These are phyloP conservation scores for Julus scandinavius DNA, from an alignment of 2,888 invertebrate species.

Conservation along the genomic window DNA sequence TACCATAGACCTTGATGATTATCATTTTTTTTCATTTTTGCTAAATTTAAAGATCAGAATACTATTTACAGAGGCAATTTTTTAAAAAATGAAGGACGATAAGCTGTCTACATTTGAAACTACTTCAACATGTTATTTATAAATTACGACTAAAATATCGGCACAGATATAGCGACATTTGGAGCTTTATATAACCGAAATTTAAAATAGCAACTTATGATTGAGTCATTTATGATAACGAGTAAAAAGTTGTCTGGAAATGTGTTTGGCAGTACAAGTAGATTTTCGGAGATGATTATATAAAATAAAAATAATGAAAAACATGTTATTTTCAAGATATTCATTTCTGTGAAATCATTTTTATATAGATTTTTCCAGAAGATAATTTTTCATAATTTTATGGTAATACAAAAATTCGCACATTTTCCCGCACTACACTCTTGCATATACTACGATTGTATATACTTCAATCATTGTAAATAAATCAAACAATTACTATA, in stretches of 20 bases:
- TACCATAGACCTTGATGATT: conserved; percentile 18
- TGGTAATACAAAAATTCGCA: too few species aligned
- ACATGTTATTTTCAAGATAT: too few species aligned
- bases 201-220: not conserved
- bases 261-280: too few species aligned
- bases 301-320: too few species aligned
- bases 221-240: not conserved
- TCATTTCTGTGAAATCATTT: too few species aligned
- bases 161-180: not conserved
- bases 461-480: too few species aligned
- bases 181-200: not conserved
- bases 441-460: too few species aligned
- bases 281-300: not conserved
- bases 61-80: not conserved
- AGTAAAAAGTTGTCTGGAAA: not conserved
- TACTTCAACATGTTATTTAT: not conserved
- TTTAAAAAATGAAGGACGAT: not conserved
- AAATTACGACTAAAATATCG: not conserved
- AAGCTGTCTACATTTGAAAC: not conserved
- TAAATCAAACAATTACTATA: too few species aligned
- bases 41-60: not conserved
- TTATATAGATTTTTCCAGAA: too few species aligned
- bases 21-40: conserved; percentile 30
- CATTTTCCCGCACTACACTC: too few species aligned
- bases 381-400: too few species aligned